Conservation (phyloP, 2,888 invertebrate species). For the Melitaea athalia region DNA sequence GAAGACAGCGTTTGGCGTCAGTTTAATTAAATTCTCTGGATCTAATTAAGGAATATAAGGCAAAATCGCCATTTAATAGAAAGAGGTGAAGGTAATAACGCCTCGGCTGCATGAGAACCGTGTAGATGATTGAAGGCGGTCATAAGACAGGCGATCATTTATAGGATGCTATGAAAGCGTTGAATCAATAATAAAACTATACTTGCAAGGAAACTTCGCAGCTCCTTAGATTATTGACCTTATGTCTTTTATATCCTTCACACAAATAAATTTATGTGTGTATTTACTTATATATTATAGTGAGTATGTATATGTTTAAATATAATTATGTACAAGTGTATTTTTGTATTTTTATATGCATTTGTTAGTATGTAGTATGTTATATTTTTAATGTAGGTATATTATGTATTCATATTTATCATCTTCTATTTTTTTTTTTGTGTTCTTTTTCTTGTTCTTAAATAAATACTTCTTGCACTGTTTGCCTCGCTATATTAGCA, state of each 20-base stretch:
- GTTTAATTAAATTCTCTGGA: slow-evolving; percentile 7
- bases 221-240: neutral
- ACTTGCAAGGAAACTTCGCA: neutral
- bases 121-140: slow-evolving; percentile 9
- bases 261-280: too few relatives aligned
- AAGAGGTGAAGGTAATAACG: slow-evolving; percentile 11
- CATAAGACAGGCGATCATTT: slow-evolving; percentile 5
- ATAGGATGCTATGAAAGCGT: neutral
- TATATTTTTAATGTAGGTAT: too few relatives aligned
- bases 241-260: neutral
- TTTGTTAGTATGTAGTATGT: too few relatives aligned
- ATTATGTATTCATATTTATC: too few relatives aligned
- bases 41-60: slow-evolving; percentile 8
- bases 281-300: too few relatives aligned
- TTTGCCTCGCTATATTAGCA: too few relatives aligned
- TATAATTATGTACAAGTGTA: too few relatives aligned
- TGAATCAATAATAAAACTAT: neutral
- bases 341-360: too few relatives aligned
- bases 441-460: too few relatives aligned
- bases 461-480: too few relatives aligned
- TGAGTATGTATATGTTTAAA: too few relatives aligned
- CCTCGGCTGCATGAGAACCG: slow-evolving; percentile 4
- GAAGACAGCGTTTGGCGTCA: slow-evolving; percentile 2
- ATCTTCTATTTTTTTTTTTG: too few relatives aligned
- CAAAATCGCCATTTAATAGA: slow-evolving; percentile 9